Conservation (phyloP, 2,797 vertebrate species). For the Mus caroli region DNA sequence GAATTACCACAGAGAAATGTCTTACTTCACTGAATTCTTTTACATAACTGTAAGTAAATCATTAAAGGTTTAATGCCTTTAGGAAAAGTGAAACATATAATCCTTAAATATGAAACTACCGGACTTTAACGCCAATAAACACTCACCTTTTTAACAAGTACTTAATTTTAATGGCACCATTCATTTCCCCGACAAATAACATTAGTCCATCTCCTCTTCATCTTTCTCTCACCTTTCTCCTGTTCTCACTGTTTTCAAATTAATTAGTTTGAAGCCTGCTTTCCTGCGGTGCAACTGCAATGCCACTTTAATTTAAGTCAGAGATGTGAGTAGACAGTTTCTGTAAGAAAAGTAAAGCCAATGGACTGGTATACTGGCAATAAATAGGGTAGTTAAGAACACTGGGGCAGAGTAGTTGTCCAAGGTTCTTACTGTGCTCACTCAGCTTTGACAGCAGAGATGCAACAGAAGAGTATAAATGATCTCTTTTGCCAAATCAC, state of each 20-base stretch:
- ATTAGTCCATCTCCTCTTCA: background rate
- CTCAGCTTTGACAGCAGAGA: background rate
- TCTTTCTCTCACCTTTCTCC: background rate
- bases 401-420: background rate
- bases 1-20: conserved; percentile 42
- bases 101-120: conserved; percentile 53
- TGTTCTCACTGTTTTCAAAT: background rate
- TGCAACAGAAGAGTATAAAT: conserved; percentile 10
- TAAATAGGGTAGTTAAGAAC: conserved; percentile 43
- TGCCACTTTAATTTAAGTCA: background rate
- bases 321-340: background rate
- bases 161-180: background rate
- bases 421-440: background rate
- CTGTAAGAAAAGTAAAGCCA: background rate
- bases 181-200: conserved; percentile 11
- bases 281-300: conserved; percentile 31
- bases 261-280: background rate
- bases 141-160: background rate
- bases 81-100: conserved; percentile 15
- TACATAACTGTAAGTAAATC: background rate
- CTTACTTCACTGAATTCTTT: background rate
- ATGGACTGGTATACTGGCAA: background rate
- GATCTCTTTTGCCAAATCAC: conserved; percentile 66
- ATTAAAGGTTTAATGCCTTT: background rate
- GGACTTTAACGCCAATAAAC: conserved; percentile 42